Conservation (phyloP, 1,140 invertebrate genomes). For the Tribolium castaneum region DNA sequence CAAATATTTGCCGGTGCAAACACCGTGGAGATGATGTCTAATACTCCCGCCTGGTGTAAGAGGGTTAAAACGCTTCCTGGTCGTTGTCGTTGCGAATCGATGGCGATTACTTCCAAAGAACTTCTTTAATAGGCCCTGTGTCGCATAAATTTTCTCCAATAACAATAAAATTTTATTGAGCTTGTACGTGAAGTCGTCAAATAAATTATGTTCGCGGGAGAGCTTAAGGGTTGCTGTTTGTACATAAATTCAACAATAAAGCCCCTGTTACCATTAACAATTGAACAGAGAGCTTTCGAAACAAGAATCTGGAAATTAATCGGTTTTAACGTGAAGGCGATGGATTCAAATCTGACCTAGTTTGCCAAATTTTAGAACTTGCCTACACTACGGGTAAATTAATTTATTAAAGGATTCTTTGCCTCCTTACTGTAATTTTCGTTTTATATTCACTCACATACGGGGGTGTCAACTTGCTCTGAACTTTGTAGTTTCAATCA, state of each 20-base stretch:
- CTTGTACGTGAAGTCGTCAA: conserved; percentile 9
- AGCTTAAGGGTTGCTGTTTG: conserved; percentile 10
- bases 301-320: conserved; percentile 12
- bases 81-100: not conserved
- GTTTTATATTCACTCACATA: conserved; percentile 32
- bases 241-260: conserved; percentile 29
- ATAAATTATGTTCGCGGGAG: conserved; percentile 15
- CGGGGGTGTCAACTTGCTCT: conserved; percentile 6
- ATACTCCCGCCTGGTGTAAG: not conserved
- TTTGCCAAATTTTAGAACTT: conserved; percentile 11
- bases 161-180: conserved; percentile 29
- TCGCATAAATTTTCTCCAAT: conserved; percentile 20
- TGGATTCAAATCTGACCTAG: conserved; percentile 4
- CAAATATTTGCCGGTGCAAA: conserved; percentile 23
- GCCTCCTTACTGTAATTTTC: conserved; percentile 15
- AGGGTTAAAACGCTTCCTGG: conserved; percentile 25
- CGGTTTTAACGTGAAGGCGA: not conserved
- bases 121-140: not conserved
- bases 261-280: conserved; percentile 1
- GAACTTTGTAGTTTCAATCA: conserved; percentile 13
- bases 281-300: not conserved
- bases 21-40: conserved; percentile 25
- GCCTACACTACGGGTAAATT: conserved; percentile 5
- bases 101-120: not conserved
- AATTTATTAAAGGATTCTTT: conserved; percentile 29